These are phyloP conservation scores for Drosophila falleni DNA, from an alignment of 2,888 invertebrate genomes.

Conservation along the genomic window DNA sequence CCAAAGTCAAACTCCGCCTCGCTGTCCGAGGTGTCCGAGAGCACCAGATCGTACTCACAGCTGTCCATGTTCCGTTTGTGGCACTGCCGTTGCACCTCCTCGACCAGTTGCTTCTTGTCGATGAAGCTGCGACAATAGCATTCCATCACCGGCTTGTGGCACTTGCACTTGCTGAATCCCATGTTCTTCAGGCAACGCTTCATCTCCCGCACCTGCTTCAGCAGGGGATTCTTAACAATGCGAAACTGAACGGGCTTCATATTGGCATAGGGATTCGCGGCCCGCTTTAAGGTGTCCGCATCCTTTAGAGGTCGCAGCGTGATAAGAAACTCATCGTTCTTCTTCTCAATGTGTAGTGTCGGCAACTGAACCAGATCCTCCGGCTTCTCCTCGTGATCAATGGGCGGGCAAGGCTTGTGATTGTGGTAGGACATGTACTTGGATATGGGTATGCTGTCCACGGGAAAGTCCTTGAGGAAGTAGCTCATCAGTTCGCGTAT, in stretches of 20 bases:
- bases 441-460: constrained; percentile 81
- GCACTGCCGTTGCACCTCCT: constrained; percentile 86
- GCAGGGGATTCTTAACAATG: constrained; percentile 87
- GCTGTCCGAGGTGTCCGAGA: constrained; percentile 83
- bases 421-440: constrained; percentile 71
- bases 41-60: constrained; percentile 70
- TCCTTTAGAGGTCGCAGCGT: constrained; percentile 90
- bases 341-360: constrained; percentile 88
- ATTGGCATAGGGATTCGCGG: constrained; percentile 89
- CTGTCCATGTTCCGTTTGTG: constrained; percentile 55
- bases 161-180: constrained; percentile 87
- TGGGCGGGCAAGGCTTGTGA: constrained; percentile 48
- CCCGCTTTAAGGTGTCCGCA: constrained; percentile 86
- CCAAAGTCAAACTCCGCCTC: constrained; percentile 90
- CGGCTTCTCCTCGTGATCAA: constrained; percentile 83
- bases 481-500: constrained; percentile 83
- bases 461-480: constrained; percentile 83
- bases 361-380: constrained; percentile 86
- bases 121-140: constrained; percentile 82
- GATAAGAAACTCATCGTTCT: constrained; percentile 88
- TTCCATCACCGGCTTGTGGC: constrained; percentile 86
- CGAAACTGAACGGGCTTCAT: constrained; percentile 90
- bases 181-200: constrained; percentile 87
- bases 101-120: constrained; percentile 86
- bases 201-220: constrained; percentile 86